Percentiles rank a stretch among this genome's conserved stretches.
These are phyloP conservation scores for Helobdella robusta DNA, from an alignment of 2,888 invertebrate genomes.

Conservation along the genomic window DNA sequence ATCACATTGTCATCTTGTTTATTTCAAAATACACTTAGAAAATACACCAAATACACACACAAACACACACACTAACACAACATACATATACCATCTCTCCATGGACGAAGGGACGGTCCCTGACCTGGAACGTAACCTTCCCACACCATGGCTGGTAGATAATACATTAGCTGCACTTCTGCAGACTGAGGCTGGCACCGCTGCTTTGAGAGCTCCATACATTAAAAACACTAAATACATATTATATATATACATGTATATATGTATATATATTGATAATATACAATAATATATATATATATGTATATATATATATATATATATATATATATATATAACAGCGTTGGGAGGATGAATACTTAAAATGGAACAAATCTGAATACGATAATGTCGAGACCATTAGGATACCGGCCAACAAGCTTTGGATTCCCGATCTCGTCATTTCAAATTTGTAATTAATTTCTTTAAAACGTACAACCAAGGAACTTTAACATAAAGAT, in stretches of 20 bases:
- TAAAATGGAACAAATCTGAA: conserved; percentile 37
- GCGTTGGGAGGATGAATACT: conserved; percentile 38
- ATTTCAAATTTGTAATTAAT: conserved; percentile 39
- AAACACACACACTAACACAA: no score
- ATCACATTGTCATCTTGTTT: not conserved
- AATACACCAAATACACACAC: not conserved
- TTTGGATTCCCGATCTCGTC: conserved; percentile 41
- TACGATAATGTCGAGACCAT: conserved; percentile 36
- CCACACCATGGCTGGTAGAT: not conserved
- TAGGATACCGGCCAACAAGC: conserved; percentile 37
- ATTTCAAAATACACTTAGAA: not conserved
- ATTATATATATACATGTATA: no score
- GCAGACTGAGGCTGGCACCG: no score
- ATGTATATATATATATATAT: no score
- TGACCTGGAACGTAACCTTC: not conserved
- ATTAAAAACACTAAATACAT: no score
- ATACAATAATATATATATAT: no score
- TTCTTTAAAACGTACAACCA: not conserved
- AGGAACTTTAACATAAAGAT: not conserved
- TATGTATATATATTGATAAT: no score
- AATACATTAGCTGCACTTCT: not conserved
- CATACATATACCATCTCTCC: not conserved
- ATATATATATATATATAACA: conserved; percentile 23
- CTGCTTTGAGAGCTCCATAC: no score
- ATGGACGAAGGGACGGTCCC: not conserved